phyloP scores from a whole-genome alignment of 2,797 vertebrate genomes.

The Amazona ochrocephala region DNA sequence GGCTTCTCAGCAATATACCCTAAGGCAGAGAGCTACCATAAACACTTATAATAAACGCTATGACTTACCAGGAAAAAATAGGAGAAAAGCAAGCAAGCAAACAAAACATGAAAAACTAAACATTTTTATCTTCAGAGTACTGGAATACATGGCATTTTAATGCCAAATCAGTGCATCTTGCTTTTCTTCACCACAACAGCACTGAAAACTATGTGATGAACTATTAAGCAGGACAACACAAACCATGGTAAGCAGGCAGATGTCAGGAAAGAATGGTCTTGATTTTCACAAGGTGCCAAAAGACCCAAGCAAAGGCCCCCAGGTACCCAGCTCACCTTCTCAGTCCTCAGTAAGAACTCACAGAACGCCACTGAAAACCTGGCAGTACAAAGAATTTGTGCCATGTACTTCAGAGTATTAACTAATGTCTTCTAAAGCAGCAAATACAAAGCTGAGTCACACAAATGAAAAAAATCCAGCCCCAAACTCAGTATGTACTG shows the following conservation, averaged over 20 bases:
- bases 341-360: neutral
- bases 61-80: neutral
- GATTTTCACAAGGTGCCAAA: neutral
- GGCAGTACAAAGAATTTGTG: neutral
- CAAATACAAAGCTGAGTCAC: neutral
- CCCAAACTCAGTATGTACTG: neutral
- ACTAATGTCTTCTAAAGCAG: neutral
- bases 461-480: neutral
- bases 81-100: neutral
- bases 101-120: neutral
- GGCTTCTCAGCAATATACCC: neutral
- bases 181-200: neutral
- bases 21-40: neutral
- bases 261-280: neutral
- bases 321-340: neutral
- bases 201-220: neutral
- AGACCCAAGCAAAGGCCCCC: neutral
- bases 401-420: neutral
- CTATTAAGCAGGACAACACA: neutral
- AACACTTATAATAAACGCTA: neutral
- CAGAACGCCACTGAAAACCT: neutral
- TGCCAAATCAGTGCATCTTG: neutral
- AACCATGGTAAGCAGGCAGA: neutral
- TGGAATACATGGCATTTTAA: neutral
- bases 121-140: neutral